Conservation (phyloP, 64 coral and sea anemone species). For the Stichodactyla mertensii region DNA sequence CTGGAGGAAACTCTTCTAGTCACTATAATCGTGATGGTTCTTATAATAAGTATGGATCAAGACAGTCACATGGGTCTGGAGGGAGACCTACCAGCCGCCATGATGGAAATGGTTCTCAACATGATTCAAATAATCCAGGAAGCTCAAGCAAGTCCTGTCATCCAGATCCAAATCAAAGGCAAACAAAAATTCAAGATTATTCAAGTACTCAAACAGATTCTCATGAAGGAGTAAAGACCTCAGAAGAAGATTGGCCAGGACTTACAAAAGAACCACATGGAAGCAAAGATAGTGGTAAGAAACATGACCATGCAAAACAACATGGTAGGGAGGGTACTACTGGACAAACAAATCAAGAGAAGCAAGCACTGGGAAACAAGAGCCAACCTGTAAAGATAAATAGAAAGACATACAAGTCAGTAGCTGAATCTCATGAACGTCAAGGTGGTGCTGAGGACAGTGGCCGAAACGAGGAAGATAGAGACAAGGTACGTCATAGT, state of each 20-base stretch:
- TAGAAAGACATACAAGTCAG: neutral
- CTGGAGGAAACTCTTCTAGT: too few relatives aligned
- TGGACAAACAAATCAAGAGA: neutral
- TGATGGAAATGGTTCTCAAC: too few relatives aligned
- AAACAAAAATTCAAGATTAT: neutral
- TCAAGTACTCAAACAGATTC: neutral
- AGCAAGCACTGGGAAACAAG: neutral
- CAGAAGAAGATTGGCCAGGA: neutral
- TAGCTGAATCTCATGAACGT: too few relatives aligned
- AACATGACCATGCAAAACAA: neutral
- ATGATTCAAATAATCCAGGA: neutral
- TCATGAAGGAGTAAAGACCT: neutral
- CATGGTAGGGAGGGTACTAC: neutral
- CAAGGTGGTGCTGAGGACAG: too few relatives aligned
- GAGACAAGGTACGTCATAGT: neutral
- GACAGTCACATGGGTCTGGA: too few relatives aligned
- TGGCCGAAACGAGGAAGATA: too few relatives aligned
- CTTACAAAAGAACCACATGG: neutral
- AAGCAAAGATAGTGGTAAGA: neutral
- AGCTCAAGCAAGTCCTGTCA: neutral
- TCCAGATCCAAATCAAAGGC: too few relatives aligned
- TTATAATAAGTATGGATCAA: neutral
- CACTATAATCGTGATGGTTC: too few relatives aligned
- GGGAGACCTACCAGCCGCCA: too few relatives aligned
- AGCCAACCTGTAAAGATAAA: neutral